Base-by-base conservation (phyloP, 2,888 invertebrate species). In the Phanerotoma sp. region DNA sequence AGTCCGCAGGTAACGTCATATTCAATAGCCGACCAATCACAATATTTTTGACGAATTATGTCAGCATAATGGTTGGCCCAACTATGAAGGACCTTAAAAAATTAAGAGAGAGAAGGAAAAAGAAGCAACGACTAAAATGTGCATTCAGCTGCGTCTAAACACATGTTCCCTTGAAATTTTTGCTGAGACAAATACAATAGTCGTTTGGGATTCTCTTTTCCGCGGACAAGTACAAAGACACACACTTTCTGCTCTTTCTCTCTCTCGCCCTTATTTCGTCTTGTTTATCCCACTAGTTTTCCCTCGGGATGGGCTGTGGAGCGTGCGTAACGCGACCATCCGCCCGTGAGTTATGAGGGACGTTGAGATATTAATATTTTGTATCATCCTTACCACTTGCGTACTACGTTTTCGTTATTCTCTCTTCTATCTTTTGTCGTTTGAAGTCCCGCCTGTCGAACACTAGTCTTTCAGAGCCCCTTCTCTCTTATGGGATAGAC, bases 11-110 rank as follows among this genome's bases (percentile, higher is more conserved):
- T 74, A 74, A 72, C 72, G 71, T 74, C 75, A 73, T 69, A 69
- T 68, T 70, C 67, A 64, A 63, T 65, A 63, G 54, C 57, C 65
- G 60, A 64, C 77, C 73, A 75, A 77, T 77, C 77, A 75, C 77
- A 77, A 76, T 74, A 76, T 75, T 77, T 77, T 75, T 75, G 75
- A 77, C 74, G 72, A 75, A 73, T 75, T 77, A 74, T 73, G 75
- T 68, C 72, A 69, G 69, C 61, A 73, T 72, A 75, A 75, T 74
- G 65, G n/a, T n/a, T n/a, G 71, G 37, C 21, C 41, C 40, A 25
- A 38, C 18, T 11, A 21, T 25, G 40, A 55, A 35, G 37, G 44
- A 28, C 38, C 42, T 40, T 3, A 15, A 45, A 58, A 37, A 38
- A 55, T 41, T 42, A n/a, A n/a, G 52, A 45, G 30, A 51, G 47